Conservation (phyloP, 2,113 vertebrate species). For the Hypocryptadius cinnamomeus region DNA sequence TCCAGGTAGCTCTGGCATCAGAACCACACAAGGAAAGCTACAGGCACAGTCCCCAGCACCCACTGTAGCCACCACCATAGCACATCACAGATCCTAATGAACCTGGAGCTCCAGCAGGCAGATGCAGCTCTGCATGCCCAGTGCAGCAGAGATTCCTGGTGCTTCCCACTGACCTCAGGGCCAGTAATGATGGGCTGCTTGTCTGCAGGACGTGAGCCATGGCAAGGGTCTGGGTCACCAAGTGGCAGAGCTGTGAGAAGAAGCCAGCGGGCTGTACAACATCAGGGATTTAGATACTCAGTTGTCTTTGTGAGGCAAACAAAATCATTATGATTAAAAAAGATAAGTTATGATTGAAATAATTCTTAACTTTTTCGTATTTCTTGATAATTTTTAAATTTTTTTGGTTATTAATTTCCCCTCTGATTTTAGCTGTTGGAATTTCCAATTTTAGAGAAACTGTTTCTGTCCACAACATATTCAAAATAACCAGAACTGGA, state of each 20-base stretch:
- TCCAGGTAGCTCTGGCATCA: not conserved
- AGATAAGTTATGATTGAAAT: not conserved
- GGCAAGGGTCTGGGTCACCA: not conserved
- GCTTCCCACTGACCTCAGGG: not conserved
- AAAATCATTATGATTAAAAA: not conserved
- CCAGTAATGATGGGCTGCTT: not conserved
- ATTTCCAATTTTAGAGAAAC: conserved; percentile 4
- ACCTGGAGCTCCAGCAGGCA: not conserved
- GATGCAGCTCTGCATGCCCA: not conserved
- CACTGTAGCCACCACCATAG: fast-evolving
- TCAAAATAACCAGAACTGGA: conserved; percentile 48
- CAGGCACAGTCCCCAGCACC: not conserved
- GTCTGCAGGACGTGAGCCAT: fast-evolving
- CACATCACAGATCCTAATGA: not conserved
- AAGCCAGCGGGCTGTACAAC: not conserved
- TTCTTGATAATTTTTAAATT: not conserved
- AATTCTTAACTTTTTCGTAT: not conserved
- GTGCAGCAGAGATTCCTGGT: not conserved
- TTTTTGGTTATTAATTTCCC: not conserved
- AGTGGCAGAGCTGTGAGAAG: not conserved
- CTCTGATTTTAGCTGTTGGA: conserved; percentile 18
- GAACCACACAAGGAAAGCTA: not conserved
- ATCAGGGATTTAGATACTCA: not conserved
- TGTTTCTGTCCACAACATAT: not conserved
- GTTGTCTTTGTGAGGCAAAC: not conserved